A percentile compares a stretch with the other conserved stretches of the same genome.
These are phyloP conservation scores for Zaprionus ghesquierei DNA, from an alignment of 1,140 invertebrate genomes.

Conservation along the genomic window DNA sequence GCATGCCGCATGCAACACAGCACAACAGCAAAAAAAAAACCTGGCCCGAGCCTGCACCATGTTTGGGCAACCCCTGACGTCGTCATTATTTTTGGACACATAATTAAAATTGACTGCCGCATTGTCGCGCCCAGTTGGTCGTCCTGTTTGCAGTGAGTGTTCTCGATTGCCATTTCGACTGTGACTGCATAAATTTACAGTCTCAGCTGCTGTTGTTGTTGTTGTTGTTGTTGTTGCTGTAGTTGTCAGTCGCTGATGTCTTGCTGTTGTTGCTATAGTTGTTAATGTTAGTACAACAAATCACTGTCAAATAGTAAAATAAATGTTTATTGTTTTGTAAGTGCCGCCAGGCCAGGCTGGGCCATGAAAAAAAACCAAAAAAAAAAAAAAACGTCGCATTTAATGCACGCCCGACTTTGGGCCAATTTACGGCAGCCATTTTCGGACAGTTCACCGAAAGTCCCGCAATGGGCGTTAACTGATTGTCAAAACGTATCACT, in stretches of 20 bases:
- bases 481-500: slow-evolving; percentile 40
- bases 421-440: slow-evolving; percentile 74
- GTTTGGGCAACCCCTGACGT: slow-evolving; percentile 68
- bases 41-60: slow-evolving; percentile 44
- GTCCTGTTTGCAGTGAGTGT: slow-evolving; percentile 27
- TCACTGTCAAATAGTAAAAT: slow-evolving; percentile 75
- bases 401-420: slow-evolving; percentile 54
- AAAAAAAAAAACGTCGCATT: slow-evolving; percentile 53
- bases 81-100: slow-evolving; percentile 76
- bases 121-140: slow-evolving; percentile 73
- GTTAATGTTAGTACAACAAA: slow-evolving; percentile 66
- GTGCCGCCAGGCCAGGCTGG: slow-evolving; percentile 57
- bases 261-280: slow-evolving; percentile 34
- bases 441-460: slow-evolving; percentile 75
- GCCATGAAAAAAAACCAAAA: no score
- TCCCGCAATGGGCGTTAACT: slow-evolving; percentile 68
- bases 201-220: slow-evolving; percentile 53
- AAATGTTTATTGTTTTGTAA: slow-evolving; percentile 80
- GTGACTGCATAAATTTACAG: slow-evolving; percentile 68
- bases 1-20: not conserved
- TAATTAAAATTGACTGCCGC: slow-evolving; percentile 79
- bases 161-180: slow-evolving; percentile 37
- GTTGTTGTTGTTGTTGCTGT: slow-evolving; percentile 39
- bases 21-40: slow-evolving; percentile 12
- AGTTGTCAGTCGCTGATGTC: not conserved